Evolutionary conservation across 2,888 invertebrate genomes (phyloP).

Genomic region (Drosophila pegasa): DNA sequence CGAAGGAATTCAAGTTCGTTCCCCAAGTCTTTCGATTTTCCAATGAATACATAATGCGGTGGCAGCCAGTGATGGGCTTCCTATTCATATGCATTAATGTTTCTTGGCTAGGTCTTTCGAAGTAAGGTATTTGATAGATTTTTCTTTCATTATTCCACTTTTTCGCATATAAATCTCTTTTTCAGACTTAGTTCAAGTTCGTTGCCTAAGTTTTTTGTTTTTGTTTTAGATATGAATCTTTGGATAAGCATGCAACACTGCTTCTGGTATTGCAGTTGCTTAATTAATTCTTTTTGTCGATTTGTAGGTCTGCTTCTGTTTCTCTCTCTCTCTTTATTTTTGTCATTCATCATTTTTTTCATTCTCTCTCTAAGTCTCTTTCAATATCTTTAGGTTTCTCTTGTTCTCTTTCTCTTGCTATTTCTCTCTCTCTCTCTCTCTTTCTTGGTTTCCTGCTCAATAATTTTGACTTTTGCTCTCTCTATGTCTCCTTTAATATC

Average conservation of each 20-base stretch:
- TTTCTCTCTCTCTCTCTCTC: background rate
- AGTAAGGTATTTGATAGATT: too few species aligned
- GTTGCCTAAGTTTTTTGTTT: slow-evolving; percentile 31
- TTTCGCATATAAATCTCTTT: too few species aligned
- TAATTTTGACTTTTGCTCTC: too few species aligned
- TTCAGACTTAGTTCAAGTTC: too few species aligned
- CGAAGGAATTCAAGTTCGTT: slow-evolving; percentile 40
- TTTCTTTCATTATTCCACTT: too few species aligned
- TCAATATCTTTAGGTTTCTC: background rate
- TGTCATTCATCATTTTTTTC: too few species aligned
- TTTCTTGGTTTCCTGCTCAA: too few species aligned
- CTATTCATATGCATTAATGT: too few species aligned
- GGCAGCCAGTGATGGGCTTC: background rate
- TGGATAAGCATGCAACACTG: background rate
- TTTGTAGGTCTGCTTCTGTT: too few species aligned
- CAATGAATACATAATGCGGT: background rate
- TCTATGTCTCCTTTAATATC: background rate
- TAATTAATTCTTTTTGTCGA: background rate
- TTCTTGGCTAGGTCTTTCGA: too few species aligned
- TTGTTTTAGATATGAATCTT: background rate
- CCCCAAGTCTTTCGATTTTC: slow-evolving; percentile 13
- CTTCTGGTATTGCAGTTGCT: background rate
- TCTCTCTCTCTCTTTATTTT: too few species aligned
- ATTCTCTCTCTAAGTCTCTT: too few species aligned
- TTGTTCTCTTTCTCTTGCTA: background rate